Evolutionary conservation across 2,797 vertebrate species (phyloP).

Genomic region (Notamacropus eugenii): DNA sequence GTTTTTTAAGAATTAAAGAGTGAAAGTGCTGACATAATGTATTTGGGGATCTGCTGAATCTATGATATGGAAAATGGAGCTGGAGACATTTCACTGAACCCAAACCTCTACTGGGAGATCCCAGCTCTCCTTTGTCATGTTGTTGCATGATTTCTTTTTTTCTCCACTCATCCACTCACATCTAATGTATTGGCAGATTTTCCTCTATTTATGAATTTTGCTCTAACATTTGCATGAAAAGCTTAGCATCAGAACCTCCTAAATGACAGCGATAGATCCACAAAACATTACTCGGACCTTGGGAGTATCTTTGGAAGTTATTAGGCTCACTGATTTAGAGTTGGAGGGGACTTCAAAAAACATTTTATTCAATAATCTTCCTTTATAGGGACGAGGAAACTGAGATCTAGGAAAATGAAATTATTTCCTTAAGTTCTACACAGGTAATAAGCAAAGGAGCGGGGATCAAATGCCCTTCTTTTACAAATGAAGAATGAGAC

Average conservation of each 20-base stretch:
- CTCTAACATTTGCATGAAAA: not conserved
- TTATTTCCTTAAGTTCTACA: not conserved
- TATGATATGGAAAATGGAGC: constrained; percentile 30
- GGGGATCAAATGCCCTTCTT: not conserved
- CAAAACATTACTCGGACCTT: not conserved
- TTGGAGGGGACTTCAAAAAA: not conserved
- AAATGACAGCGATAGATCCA: not conserved
- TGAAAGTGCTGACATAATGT: constrained; percentile 3
- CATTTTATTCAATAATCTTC: not conserved
- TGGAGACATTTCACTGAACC: constrained; percentile 45
- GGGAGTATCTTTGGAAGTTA: not conserved
- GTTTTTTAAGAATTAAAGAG: constrained; percentile 33
- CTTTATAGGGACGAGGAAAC: not conserved
- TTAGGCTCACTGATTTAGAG: not conserved
- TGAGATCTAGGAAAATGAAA: not conserved
- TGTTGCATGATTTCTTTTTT: not conserved
- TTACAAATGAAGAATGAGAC: not conserved
- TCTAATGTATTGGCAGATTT: constrained; percentile 3
- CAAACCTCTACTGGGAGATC: not conserved
- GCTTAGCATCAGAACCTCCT: constrained; percentile 1
- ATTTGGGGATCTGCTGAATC: not conserved
- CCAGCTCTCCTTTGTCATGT: constrained; percentile 10
- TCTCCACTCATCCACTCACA: not conserved
- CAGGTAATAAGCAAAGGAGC: not conserved
- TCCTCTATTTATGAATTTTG: not conserved